Base-by-base conservation (phyloP, 2,888 invertebrate genomes). In the Psylliodes chrysocephalus region DNA sequence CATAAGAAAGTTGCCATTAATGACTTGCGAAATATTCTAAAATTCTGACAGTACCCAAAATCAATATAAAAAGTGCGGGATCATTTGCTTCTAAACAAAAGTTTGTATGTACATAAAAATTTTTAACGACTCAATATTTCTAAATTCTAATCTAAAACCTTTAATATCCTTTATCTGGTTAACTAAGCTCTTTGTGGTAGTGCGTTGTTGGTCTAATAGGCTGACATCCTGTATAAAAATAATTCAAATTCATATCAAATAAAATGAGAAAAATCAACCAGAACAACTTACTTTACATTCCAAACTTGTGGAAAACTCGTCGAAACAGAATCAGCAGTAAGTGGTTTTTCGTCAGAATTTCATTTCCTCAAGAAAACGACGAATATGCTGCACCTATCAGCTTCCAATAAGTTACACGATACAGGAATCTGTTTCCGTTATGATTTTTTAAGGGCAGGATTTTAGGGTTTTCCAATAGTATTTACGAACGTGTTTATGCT, bases 351-450 rank as follows among this genome's bases (percentile, higher is more conserved):
- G 25, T 25, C 8, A 6, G 25, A 44, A 56, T 28, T 30, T 46
- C 55, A 56, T 56, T 44, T 56, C 55, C 46, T n/a, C 18, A 12
- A 8, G 33, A 22, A 55, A 44, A 28, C 40, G 8, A 10, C 40
- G 44, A 17, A 44, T 7, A 44, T 8, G 17, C n/a, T 44, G 17
- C 3, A 30, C 30, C 30, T 55, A 55, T 55, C 33, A 17, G 4
- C 56, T 57, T 19, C 18, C 44, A 44, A 19, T 33, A 19, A 56
- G 46, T 56, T 56, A 19, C 56, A 47, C 17, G 40, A 49, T 38
- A 59, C n/a, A 40, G 12, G n/a, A 59, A 59, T 57, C 35, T 57
- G 57, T 57, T 57, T 57, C 47, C 17, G 49, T 59, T 59, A 49
- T 59, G 49, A 59, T 49, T 49, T 59, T 59, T 55, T 59, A 10